Percentiles rank a stretch among this genome's conserved stretches.
Evolutionary conservation across 2,888 invertebrate species (phyloP).

Genomic region (Pristionchus maxplancki): DNA sequence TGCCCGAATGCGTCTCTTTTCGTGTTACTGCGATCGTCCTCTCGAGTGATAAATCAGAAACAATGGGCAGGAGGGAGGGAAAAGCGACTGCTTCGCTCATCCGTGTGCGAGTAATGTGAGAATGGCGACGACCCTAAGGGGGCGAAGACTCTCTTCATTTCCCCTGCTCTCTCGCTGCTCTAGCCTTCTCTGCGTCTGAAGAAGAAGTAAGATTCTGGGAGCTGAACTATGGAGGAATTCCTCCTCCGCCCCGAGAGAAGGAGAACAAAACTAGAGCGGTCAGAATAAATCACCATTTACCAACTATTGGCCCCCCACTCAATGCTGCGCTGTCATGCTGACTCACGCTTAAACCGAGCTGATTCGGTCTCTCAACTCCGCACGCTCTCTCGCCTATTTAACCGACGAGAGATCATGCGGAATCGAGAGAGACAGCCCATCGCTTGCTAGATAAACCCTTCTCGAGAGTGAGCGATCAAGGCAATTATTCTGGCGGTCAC

Average conservation of each 20-base stretch:
- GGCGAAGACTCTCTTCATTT: background rate
- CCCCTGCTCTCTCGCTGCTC: background rate
- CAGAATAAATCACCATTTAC: constrained; percentile 6
- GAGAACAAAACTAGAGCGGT: background rate
- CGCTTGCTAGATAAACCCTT: background rate
- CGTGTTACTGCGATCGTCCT: background rate
- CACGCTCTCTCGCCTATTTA: too few species aligned
- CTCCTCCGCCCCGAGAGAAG: background rate
- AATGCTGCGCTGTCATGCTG: background rate
- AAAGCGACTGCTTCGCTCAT: background rate
- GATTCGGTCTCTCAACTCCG: too few species aligned
- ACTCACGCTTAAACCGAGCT: background rate
- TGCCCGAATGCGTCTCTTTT: background rate
- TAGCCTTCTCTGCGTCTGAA: background rate
- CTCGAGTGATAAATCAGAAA: background rate
- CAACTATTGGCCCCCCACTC: background rate
- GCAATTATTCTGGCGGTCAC: constrained; percentile 17
- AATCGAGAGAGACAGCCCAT: background rate
- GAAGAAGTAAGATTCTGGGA: background rate
- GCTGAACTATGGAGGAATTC: background rate
- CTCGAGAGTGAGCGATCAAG: background rate
- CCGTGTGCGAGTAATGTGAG: constrained; percentile 16
- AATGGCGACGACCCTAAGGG: background rate
- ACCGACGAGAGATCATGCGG: background rate
- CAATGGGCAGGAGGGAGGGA: background rate